Base-by-base conservation (phyloP, 2,888 invertebrate genomes). In the Lepidochitona cinerea region DNA sequence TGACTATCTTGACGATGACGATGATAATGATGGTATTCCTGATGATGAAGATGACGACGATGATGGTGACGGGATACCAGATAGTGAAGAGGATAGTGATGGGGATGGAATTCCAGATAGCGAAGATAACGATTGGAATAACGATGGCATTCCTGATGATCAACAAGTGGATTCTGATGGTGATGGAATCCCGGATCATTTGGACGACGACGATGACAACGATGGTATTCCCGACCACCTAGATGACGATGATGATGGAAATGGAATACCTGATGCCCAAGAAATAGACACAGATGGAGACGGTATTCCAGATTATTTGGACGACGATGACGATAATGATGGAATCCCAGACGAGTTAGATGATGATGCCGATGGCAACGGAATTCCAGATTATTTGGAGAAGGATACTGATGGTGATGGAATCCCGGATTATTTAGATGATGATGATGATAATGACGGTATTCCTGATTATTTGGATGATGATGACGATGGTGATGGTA, bases 291-390 rank as follows among this genome's bases (percentile, higher is more conserved):
- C 74, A 32, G 83, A 84, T 75, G 83, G 83, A 23, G 82, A 82
- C 71, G 85, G 86, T n/a, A 85, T 86, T 33, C 82, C 84, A 0
- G 84, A 85, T 37, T 64, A 81, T 52, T 35, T 80, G 29, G 84
- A 83, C 14, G 73, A 75, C 69, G 75, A 82, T 71, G 78, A 83
- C 35, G 79, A 81, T 23, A 76, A 71, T 14, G 83, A 83, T 69
- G 84, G 84, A 12, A 80, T 85, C 41, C 79, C 82, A 36, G 83
- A 84, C 69, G 23, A 79, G 49, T 53, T 76, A n/a, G 82, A 85
- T 7, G 76, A 80, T 32, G 89, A 89, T 75, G 79, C 74, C 32
- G 87, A 89, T 77, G 85, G 85, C 18, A 88, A 89, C 76, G 89
- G 89, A 1, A 83, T 88, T 68, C 86, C 85, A 18, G 85, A 87